These are phyloP conservation scores for Talpa occidentalis DNA, from an alignment of 2,113 vertebrate genomes.

Conservation along the genomic window DNA sequence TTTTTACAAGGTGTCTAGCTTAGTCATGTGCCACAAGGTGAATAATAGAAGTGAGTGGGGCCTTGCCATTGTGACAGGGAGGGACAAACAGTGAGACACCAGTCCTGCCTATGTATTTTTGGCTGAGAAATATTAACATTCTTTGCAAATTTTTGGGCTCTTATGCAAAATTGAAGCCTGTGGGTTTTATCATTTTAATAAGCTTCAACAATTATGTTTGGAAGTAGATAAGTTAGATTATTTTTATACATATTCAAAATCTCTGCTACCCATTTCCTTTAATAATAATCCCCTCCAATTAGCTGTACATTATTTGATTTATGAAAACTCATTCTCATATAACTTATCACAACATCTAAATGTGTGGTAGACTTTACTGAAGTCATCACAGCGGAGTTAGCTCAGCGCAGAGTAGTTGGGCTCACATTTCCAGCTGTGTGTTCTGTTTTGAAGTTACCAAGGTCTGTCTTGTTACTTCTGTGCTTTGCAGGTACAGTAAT, in stretches of 20 bases:
- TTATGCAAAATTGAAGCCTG: background rate
- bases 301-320: slow-evolving; percentile 6
- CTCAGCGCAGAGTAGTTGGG: background rate
- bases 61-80: background rate
- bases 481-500: background rate
- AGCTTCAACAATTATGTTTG: slow-evolving; percentile 26
- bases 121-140: background rate
- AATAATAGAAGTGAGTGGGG: background rate
- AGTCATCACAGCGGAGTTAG: background rate
- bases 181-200: slow-evolving; percentile 43
- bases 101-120: background rate
- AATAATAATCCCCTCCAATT: background rate
- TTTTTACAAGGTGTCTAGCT: background rate
- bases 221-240: slow-evolving; percentile 34
- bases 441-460: background rate
- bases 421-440: background rate
- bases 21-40: background rate
- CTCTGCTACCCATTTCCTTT: background rate
- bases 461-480: background rate
- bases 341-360: background rate
- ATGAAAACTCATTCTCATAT: background rate
- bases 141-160: background rate
- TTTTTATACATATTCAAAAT: slow-evolving; percentile 28
- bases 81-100: background rate
- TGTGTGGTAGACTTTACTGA: background rate